Evolutionary conservation across 1,140 invertebrate genomes (phyloP).

Genomic region (Drosophila equinoxialis): DNA sequence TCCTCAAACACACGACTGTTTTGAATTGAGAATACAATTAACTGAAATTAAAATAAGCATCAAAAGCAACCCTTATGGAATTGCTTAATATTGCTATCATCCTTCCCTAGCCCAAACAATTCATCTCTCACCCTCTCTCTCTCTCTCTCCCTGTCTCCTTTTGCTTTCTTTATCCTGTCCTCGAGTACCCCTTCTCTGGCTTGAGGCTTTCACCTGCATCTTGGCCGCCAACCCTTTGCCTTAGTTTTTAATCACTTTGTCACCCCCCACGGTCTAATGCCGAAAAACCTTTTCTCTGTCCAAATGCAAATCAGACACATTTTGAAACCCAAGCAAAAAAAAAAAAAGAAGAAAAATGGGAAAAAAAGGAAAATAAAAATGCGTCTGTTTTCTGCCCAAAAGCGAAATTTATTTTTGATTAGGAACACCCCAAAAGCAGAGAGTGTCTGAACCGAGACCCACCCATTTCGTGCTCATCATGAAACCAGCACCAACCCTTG

Average conservation of each 20-base stretch:
- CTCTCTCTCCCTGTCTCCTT: not conserved
- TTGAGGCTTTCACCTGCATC: constrained; percentile 67
- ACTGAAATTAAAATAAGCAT: constrained; percentile 79
- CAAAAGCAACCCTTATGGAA: constrained; percentile 55
- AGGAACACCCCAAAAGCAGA: constrained; percentile 34
- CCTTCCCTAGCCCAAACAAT: not conserved
- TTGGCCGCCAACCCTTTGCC: constrained; percentile 53
- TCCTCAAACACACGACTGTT: constrained; percentile 73
- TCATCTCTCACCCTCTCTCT: not conserved
- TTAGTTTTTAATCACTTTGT: constrained; percentile 78
- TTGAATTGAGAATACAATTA: constrained; percentile 72
- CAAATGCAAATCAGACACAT: constrained; percentile 74
- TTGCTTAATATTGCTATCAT: constrained; percentile 18
- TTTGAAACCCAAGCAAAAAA: constrained; percentile 32
- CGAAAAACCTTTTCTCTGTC: constrained; percentile 65
- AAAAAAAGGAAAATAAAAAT: constrained; percentile 50
- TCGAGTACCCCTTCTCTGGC: not conserved
- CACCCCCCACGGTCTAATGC: constrained; percentile 59
- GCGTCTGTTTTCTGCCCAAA: constrained; percentile 36
- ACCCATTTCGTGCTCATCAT: constrained; percentile 49
- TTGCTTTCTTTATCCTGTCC: not conserved
- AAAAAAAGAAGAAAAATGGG: constrained; percentile 47
- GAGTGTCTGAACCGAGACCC: not conserved
- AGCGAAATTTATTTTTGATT: constrained; percentile 74
- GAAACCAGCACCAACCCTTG: constrained; percentile 39